Base-by-base conservation (phyloP, 1,140 invertebrate genomes). In the Metopolophium dirhodum region DNA sequence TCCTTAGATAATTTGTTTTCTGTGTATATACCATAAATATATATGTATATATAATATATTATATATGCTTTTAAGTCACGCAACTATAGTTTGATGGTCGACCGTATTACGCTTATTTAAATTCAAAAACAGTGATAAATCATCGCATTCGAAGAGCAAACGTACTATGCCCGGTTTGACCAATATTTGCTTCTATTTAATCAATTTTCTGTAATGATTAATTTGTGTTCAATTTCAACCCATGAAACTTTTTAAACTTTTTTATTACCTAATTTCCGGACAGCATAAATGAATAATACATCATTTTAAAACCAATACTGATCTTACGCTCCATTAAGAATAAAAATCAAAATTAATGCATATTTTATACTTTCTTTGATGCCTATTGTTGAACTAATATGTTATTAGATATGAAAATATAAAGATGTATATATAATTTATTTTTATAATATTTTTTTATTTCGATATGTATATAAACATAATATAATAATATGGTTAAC, bases 1-100 rank as follows among this genome's bases (percentile, higher is more conserved):
- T 35, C n/a, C 61, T 77, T 77, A 77, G 61, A 77, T 77, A 77
- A 77, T 77, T 77, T 77, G 30, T 77, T 77, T 77, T 77, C 30
- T 20, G 7, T n/a, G 30, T 20, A n/a, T n/a, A 68, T n/a, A 68
- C 14, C 30, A 68, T n/a, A 30, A 3, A 68, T 30, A 30, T 61
- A 30, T 57, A 61, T 11, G 30, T 61, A 49, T 47, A 26, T 22
- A n/a, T 37, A 1, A 37, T 37, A 61, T 68, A 30, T 41, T 68
- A n/a, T 61, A 68, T n/a, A 68, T 68, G 61, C 61, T 68, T 68
- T 68, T 14, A n/a, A n/a, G 61, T 68, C 14, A 3, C 4, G 1
- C 14, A 77, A 77, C 30, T n/a, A 61, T 61, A 77, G n/a, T n/a
- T 77, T 18, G 61, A 77, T n/a, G 6, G 30, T 77, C 14, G 61